A percentile compares a stretch with the other conserved stretches of the same genome.
Evolutionary conservation across 1,140 invertebrate species (phyloP).

Genomic region (Coelopa frigida): DNA sequence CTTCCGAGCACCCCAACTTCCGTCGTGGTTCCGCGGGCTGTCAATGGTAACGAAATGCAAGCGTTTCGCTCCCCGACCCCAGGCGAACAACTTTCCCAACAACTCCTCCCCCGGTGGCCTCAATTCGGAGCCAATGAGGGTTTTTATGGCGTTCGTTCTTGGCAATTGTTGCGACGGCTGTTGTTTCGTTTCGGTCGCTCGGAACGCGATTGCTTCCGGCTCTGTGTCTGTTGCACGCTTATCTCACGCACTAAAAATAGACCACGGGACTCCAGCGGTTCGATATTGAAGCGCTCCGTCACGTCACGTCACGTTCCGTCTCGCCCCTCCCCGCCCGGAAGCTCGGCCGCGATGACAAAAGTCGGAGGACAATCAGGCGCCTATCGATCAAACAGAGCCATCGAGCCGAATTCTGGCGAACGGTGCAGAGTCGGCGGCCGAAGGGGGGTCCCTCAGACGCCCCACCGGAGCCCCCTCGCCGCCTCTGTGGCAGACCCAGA

Average conservation of each 20-base stretch:
- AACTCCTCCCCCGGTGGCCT: not conserved
- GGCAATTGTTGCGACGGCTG: not conserved
- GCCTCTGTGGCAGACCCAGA: not conserved
- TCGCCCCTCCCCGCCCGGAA: no score
- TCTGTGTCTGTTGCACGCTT: not conserved
- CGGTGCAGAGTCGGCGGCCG: conserved; percentile 1
- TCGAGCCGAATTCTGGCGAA: conserved; percentile 1
- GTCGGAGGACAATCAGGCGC: not conserved
- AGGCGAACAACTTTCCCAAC: not conserved
- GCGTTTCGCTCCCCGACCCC: not conserved
- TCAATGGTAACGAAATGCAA: conserved; percentile 6
- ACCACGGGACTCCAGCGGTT: no score
- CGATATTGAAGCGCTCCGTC: no score
- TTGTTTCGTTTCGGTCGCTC: not conserved
- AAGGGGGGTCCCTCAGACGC: conserved; percentile 1
- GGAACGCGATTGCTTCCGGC: not conserved
- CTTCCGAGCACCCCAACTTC: no score
- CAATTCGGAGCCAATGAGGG: not conserved
- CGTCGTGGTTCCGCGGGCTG: no score
- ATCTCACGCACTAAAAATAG: no score
- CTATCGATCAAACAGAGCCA: not conserved
- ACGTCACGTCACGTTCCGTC: no score
- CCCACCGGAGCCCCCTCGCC: conserved; percentile 1
- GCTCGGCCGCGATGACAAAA: not conserved
- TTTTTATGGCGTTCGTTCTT: not conserved